phyloP scores from a whole-genome alignment of 2,113 vertebrate species.

The Hippopotamus amphibius region DNA sequence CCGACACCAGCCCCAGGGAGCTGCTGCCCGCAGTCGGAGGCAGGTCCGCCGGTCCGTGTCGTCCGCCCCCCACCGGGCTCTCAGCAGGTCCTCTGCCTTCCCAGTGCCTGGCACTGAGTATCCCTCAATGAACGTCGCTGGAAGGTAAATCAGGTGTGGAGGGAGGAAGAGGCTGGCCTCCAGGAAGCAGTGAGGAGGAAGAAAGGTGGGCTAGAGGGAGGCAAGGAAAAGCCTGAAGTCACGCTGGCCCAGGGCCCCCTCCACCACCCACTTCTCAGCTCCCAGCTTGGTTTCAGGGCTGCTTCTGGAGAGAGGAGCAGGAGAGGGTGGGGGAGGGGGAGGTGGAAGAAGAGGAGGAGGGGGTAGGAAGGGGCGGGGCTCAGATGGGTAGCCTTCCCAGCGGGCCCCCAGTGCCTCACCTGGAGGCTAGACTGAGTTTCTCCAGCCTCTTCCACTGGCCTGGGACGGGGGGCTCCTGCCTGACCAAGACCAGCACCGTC shows the following conservation, averaged over 20 bases:
- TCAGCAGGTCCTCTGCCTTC: neutral
- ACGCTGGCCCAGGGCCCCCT: neutral
- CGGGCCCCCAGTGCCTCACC: neutral
- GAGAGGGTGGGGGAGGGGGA: neutral
- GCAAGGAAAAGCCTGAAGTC: neutral
- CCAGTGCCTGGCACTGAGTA: neutral
- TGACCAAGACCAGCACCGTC: neutral
- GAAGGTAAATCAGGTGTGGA: accelerated
- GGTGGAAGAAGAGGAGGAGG: accelerated
- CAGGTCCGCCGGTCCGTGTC: accelerated
- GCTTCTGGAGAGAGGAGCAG: neutral
- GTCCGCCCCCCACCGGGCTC: neutral
- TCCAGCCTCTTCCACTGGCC: accelerated
- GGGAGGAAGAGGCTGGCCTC: neutral
- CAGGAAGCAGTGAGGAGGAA: neutral
- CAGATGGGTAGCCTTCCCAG: neutral
- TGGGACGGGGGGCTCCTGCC: neutral
- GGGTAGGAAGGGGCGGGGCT: accelerated
- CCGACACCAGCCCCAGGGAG: neutral
- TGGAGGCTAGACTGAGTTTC: neutral
- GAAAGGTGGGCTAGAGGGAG: neutral
- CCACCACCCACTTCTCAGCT: neutral
- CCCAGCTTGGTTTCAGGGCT: neutral
- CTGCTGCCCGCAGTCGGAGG: neutral
- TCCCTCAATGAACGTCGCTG: accelerated